These are phyloP conservation scores for Argyrosomus japonicus DNA, from an alignment of 2,113 vertebrate genomes.

Conservation along the genomic window DNA sequence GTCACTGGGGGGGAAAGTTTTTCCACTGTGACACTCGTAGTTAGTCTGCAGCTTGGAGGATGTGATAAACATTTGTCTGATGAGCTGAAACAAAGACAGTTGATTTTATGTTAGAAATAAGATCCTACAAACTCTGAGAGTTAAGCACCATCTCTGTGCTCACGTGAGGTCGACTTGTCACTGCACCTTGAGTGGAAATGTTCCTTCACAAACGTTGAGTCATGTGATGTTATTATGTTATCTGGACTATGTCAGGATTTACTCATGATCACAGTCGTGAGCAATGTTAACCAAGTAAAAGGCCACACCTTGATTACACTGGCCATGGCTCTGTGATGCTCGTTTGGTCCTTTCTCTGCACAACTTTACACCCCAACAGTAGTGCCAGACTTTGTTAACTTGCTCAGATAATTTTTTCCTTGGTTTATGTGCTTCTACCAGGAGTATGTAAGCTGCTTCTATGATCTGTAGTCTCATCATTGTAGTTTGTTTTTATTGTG, in stretches of 20 bases:
- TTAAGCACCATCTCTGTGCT: background rate
- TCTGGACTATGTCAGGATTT: background rate
- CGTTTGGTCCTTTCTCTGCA: too few relatives aligned
- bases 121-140: background rate
- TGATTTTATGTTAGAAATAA: background rate
- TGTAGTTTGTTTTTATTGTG: too few relatives aligned
- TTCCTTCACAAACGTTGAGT: background rate
- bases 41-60: constrained; percentile 16
- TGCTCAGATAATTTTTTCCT: too few relatives aligned
- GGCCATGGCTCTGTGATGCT: too few relatives aligned
- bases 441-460: too few relatives aligned
- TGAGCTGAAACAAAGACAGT: constrained; percentile 32
- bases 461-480: too few relatives aligned
- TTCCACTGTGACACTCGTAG: constrained; percentile 8
- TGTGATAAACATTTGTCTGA: constrained; percentile 5
- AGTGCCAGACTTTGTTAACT: too few relatives aligned
- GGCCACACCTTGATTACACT: too few relatives aligned
- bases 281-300: background rate
- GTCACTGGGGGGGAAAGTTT: constrained; percentile 36
- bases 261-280: background rate
- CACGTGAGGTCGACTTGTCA: background rate
- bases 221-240: background rate
- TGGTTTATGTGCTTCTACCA: too few relatives aligned
- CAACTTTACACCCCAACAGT: too few relatives aligned
- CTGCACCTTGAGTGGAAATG: background rate